Percentiles rank a stretch among this genome's conserved stretches.
phyloP scores from a whole-genome alignment of 2,888 invertebrate species.

The Prosopocoilus inquinatus region DNA sequence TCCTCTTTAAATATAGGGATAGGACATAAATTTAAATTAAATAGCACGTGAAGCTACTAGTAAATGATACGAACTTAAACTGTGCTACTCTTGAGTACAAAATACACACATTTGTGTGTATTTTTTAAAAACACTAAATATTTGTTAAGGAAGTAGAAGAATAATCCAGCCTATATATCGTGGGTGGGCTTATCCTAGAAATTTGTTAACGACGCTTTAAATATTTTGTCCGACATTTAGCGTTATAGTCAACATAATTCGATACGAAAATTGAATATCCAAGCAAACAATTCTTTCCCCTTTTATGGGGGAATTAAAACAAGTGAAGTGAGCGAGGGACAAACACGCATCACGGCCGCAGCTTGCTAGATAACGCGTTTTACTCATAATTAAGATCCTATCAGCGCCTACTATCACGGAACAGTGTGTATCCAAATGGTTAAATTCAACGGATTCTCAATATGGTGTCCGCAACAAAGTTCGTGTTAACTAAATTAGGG shows the following conservation, averaged over 20 bases:
- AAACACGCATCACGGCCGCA: constrained; percentile 47
- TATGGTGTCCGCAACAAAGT: constrained; percentile 39
- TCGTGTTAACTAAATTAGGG: constrained; percentile 24
- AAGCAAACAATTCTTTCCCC: not conserved
- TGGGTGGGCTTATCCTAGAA: too few relatives aligned
- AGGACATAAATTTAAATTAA: not conserved
- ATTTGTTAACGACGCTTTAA: too few relatives aligned
- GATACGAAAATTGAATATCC: constrained; percentile 4
- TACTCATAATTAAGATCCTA: constrained; percentile 53
- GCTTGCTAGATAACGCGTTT: constrained; percentile 51
- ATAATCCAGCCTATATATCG: too few relatives aligned
- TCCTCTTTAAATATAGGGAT: not conserved
- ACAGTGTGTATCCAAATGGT: constrained; percentile 43
- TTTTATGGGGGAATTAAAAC: constrained; percentile 25
- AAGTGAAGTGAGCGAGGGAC: constrained; percentile 43
- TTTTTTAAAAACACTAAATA: too few relatives aligned
- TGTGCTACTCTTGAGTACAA: too few relatives aligned
- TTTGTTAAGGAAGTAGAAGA: too few relatives aligned
- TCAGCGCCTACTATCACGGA: constrained; percentile 45
- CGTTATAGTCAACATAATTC: too few relatives aligned
- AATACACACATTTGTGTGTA: too few relatives aligned
- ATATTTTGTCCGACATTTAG: too few relatives aligned
- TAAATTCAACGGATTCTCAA: constrained; percentile 48
- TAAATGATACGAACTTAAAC: not conserved
- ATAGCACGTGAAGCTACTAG: not conserved